Evolutionary conservation across 2,888 invertebrate species (phyloP), one percentile per base, ranked within the genome.

Genomic region (Lycophotia porphyrea): DNA sequence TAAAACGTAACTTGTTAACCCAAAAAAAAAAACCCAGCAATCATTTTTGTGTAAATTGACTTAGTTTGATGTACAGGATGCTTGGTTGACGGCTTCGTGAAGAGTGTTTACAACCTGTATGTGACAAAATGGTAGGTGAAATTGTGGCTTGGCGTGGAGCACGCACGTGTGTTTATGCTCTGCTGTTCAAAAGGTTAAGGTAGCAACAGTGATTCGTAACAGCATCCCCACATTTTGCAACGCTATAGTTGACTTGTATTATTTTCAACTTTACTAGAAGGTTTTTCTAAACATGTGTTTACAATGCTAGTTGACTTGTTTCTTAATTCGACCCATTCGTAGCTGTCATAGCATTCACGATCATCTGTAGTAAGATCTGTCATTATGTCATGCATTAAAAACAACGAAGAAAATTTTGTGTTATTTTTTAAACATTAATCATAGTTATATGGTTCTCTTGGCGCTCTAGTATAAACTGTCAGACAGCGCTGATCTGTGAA

Each of bases 331-430:
- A 89, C 84, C 86, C 88, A 91, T 91, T 82, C 82, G 89, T 93
- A 92, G 90, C 85, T 89, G 82, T 89, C 87, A 88, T 86, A 85
- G 85, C 80, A 74, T 88, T 87, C 78, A 88, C 88, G 88, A 89
- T 90, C 88, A 91, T 91, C 88, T 84, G 90, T 93, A 93, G 92
- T 87, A 90, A 80, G 88, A 89, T 92, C 93, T 87, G 91, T 93
- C 93, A 93, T 92, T 85, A 90, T 92, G 92, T 87, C 87, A 93
- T 92, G 92, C 92, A 95, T 93, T 94, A 95, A 94, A 91, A 95
- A 95, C 94, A 95, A 95, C 95, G 94, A 95, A 94, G 86, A 92
- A 92, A 91, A 65, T 66, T 64, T 55, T 84, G 80, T 84, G 84
- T 89, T 88, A 81, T 87, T 89, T 84, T 80, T 55, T 60, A 4